A percentile compares a stretch with the other conserved stretches of the same genome.
phyloP scores from a whole-genome alignment of 2,797 vertebrate genomes.

The Discoglossus pictus region DNA sequence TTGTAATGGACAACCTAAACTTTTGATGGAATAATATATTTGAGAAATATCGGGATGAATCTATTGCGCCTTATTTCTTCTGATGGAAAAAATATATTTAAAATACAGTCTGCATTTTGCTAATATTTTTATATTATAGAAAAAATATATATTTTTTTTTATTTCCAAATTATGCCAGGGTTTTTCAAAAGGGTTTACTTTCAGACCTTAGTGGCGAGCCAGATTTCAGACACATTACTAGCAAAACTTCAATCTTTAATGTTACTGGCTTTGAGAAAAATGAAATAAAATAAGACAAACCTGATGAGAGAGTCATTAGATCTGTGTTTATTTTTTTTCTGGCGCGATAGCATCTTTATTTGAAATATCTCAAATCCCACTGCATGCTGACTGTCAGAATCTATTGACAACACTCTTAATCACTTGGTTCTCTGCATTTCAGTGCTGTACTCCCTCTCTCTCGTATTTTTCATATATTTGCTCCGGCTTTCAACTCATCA shows the following conservation, averaged over 20 bases:
- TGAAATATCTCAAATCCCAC: constrained; percentile 60
- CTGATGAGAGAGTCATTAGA: constrained; percentile 61
- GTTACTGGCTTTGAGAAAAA: constrained; percentile 37
- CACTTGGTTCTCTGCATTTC: constrained; percentile 59
- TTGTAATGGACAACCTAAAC: too few species aligned
- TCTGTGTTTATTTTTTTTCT: constrained; percentile 57
- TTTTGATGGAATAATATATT: too few species aligned
- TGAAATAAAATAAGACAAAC: constrained; percentile 57
- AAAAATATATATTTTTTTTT: too few species aligned
- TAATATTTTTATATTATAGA: too few species aligned
- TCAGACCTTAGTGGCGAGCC: too few species aligned
- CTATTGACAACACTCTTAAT: constrained; percentile 68
- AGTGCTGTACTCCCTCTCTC: constrained; percentile 43
- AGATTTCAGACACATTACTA: constrained; percentile 29
- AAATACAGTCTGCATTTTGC: too few species aligned
- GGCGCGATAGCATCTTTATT: constrained; percentile 59
- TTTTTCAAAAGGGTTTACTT: too few species aligned
- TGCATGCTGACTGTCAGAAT: constrained; percentile 64
- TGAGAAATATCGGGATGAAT: too few species aligned
- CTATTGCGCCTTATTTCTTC: too few species aligned
- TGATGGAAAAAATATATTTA: too few species aligned
- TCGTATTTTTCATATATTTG: constrained; percentile 60
- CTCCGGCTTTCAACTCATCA: constrained; percentile 59
- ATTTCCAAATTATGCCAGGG: too few species aligned
- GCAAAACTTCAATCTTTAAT: constrained; percentile 38